These are phyloP conservation scores for Diarsia dahlii DNA, from an alignment of 2,888 invertebrate genomes.

Conservation along the genomic window DNA sequence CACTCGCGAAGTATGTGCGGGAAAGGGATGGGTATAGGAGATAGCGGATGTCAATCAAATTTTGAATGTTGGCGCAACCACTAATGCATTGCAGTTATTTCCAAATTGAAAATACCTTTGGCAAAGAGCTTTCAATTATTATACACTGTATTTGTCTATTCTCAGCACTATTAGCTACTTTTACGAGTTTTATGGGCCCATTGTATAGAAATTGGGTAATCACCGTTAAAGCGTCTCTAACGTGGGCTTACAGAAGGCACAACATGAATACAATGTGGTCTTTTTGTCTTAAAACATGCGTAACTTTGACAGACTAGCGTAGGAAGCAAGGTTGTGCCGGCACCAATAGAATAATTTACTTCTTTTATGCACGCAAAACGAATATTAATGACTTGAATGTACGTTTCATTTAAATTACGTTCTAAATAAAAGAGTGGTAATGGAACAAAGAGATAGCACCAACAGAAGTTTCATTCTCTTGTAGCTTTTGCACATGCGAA, in stretches of 20 bases:
- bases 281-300: conserved; percentile 47
- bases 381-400: conserved; percentile 55
- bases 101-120: neutral
- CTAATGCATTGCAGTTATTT: neutral
- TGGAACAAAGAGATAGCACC: neutral
- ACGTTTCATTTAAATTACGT: conserved; percentile 27
- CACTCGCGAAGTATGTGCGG: too few species aligned
- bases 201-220: conserved; percentile 35
- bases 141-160: conserved; percentile 10
- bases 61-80: too few species aligned
- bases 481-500: neutral
- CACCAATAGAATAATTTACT: conserved; percentile 52
- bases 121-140: conserved; percentile 1
- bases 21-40: too few species aligned
- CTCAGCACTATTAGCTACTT: neutral
- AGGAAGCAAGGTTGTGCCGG: conserved; percentile 59
- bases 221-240: conserved; percentile 35
- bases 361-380: conserved; percentile 42
- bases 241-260: conserved; percentile 33
- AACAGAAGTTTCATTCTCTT: conserved; percentile 1
- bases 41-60: too few species aligned
- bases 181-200: conserved; percentile 22
- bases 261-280: conserved; percentile 29
- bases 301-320: conserved; percentile 55
- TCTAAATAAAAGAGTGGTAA: conserved; percentile 3